A percentile compares a stretch with the other conserved stretches of the same genome.
These are phyloP conservation scores for Prochilodus magdalenae DNA, from an alignment of 2,113 vertebrate species.

Conservation along the genomic window DNA sequence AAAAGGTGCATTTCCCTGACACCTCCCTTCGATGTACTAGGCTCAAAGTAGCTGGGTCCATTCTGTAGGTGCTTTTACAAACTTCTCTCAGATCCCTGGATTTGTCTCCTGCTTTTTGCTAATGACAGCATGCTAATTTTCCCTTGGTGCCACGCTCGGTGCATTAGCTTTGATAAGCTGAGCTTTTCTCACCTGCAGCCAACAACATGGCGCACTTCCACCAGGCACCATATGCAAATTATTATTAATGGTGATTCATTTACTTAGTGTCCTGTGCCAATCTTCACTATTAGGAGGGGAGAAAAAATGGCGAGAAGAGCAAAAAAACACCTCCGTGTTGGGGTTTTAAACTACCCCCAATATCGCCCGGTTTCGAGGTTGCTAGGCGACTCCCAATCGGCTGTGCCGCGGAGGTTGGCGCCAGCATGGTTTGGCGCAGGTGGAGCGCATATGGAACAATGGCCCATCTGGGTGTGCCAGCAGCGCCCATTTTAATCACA, in stretches of 20 bases:
- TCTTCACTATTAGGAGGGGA: constrained; percentile 76
- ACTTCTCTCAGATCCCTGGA: background rate
- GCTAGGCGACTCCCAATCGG: constrained; percentile 79
- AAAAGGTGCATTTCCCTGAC: constrained; percentile 16
- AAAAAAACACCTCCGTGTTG: constrained; percentile 72
- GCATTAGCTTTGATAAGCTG: constrained; percentile 74
- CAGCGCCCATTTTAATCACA: constrained; percentile 79
- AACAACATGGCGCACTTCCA: constrained; percentile 73
- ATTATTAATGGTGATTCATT: constrained; percentile 81
- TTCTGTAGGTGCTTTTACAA: constrained; percentile 20
- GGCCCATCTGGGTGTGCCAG: constrained; percentile 77
- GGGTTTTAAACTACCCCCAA: constrained; percentile 64
- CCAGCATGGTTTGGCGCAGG: constrained; percentile 75
- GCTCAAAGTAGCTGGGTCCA: background rate
- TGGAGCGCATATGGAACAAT: constrained; percentile 82
- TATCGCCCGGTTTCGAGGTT: constrained; percentile 69
- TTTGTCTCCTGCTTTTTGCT: constrained; percentile 38
- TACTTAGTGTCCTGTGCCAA: constrained; percentile 78
- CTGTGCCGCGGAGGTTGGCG: constrained; percentile 74
- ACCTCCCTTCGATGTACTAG: background rate
- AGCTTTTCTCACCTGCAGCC: constrained; percentile 73
- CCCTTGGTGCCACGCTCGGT: constrained; percentile 62
- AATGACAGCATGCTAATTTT: constrained; percentile 54
- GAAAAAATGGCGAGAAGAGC: constrained; percentile 40
- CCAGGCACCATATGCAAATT: constrained; percentile 79